Percentiles rank a stretch among this genome's conserved stretches.
Evolutionary conservation across 2,113 vertebrate species (phyloP).

Genomic region (Atractosteus spatula): DNA sequence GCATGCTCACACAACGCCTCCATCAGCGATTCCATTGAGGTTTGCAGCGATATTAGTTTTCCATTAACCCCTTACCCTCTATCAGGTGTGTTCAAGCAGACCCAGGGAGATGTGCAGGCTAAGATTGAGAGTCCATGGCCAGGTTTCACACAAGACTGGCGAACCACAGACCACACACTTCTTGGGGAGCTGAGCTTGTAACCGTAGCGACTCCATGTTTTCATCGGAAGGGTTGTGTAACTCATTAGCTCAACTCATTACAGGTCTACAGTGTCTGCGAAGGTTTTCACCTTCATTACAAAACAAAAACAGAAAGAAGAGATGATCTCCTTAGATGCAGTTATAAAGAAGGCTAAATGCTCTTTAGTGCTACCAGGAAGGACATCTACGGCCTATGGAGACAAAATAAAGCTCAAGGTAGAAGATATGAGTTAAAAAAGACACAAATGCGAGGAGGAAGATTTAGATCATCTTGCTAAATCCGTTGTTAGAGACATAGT

Average conservation of each 20-base stretch:
- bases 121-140: neutral
- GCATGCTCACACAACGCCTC: too few species aligned
- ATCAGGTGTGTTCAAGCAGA: neutral
- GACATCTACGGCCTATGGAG: too few species aligned
- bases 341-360: too few species aligned
- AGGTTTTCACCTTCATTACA: neutral
- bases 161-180: neutral
- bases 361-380: too few species aligned
- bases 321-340: too few species aligned
- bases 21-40: neutral
- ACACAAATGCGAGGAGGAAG: too few species aligned
- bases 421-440: too few species aligned
- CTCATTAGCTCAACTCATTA: neutral
- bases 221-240: neutral
- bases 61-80: neutral
- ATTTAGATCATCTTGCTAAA: too few species aligned
- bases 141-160: neutral
- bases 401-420: too few species aligned
- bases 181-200: neutral
- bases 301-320: neutral
- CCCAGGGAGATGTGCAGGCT: neutral
- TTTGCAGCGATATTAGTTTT: neutral
- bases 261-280: neutral
- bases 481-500: too few species aligned
- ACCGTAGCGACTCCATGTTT: conserved; percentile 7